phyloP scores from a whole-genome alignment of 2,888 invertebrate species.

The Andrena minutula region DNA sequence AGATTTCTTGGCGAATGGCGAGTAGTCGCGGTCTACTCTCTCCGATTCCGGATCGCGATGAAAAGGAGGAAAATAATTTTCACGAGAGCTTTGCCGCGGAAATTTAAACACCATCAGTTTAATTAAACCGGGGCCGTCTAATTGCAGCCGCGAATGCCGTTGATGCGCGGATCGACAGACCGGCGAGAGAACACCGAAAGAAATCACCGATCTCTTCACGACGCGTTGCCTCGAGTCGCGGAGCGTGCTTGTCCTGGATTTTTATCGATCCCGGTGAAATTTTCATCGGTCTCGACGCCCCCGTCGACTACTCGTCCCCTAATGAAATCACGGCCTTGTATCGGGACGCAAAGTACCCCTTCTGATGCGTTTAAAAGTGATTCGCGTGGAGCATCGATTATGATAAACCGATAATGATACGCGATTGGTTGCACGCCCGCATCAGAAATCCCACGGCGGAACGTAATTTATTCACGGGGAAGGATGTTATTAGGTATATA shows the following conservation, averaged over 20 bases:
- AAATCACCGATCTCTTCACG: not conserved
- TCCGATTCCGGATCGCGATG: conserved; percentile 17
- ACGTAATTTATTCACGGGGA: not conserved
- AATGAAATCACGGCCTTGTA: not conserved
- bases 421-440: not conserved
- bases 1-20: conserved; percentile 19
- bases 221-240: not conserved
- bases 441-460: not conserved
- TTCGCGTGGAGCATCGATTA: not conserved
- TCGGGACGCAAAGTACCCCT: no score
- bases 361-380: not conserved
- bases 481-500: not conserved
- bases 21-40: not conserved
- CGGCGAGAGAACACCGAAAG: not conserved
- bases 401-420: not conserved
- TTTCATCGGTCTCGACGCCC: not conserved
- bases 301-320: not conserved
- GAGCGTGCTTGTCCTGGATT: not conserved
- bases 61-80: conserved; percentile 34
- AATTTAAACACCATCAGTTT: conserved; percentile 35
- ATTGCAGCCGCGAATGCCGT: conserved; percentile 14
- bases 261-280: not conserved
- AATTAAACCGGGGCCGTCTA: conserved; percentile 27
- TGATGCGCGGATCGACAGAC: conserved; percentile 16
- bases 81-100: conserved; percentile 22